Evolutionary conservation across 1,140 invertebrate species (phyloP).

Genomic region (Battus philenor): DNA sequence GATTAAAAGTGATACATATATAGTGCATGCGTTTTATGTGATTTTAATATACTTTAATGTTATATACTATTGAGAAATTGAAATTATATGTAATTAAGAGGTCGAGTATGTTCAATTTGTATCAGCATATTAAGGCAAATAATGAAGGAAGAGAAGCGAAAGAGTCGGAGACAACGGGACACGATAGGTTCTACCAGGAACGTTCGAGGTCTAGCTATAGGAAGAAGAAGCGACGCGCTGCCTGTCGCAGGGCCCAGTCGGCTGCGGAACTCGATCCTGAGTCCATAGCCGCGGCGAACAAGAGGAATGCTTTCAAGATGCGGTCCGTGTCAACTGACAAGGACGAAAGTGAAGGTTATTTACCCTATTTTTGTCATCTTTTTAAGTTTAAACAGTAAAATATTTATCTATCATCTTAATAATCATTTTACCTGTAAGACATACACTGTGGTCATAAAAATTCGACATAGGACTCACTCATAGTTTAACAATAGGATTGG

Average conservation of each 20-base stretch:
- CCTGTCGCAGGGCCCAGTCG: slow-evolving; percentile 81
- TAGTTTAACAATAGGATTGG: too few species aligned
- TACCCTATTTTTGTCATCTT: background rate
- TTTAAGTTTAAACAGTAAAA: too few species aligned
- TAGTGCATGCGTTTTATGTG: too few species aligned
- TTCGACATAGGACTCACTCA: too few species aligned
- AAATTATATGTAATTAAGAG: slow-evolving; percentile 24
- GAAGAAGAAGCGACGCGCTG: slow-evolving; percentile 75
- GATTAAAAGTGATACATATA: too few species aligned
- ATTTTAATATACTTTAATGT: too few species aligned
- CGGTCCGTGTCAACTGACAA: slow-evolving; percentile 76
- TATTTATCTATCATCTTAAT: too few species aligned
- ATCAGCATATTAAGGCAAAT: slow-evolving; percentile 82
- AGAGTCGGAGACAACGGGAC: slow-evolving; percentile 81
- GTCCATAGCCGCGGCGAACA: slow-evolving; percentile 79
- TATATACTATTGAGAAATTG: slow-evolving; percentile 26
- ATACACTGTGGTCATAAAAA: too few species aligned
- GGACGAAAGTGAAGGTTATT: slow-evolving; percentile 70
- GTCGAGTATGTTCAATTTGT: slow-evolving; percentile 85
- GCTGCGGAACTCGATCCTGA: slow-evolving; percentile 83
- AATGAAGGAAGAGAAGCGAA: slow-evolving; percentile 78
- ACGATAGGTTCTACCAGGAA: slow-evolving; percentile 85
- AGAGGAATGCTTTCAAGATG: slow-evolving; percentile 75
- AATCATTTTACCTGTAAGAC: too few species aligned
- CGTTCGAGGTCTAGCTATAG: slow-evolving; percentile 76